Evolutionary conservation across 2,888 invertebrate species (phyloP).

Genomic region (Platycheirus albimanus): DNA sequence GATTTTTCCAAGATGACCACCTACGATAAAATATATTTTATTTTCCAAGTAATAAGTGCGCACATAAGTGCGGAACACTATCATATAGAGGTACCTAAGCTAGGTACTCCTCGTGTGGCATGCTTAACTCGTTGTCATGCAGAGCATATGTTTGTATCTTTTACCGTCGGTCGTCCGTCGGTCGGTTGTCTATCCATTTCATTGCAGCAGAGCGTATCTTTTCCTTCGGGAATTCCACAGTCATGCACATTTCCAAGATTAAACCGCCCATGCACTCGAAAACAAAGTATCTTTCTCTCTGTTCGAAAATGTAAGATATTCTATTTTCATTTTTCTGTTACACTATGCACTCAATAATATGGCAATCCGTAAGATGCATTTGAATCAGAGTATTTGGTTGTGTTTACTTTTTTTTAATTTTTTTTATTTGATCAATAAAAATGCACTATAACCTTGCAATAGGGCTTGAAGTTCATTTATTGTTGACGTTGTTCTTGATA

Average conservation of each 20-base stretch:
- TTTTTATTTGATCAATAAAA: conserved; percentile 43
- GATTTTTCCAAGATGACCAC: conserved; percentile 61
- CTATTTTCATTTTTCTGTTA: conserved; percentile 8
- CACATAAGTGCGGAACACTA: too few species aligned
- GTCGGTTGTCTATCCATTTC: conserved; percentile 39
- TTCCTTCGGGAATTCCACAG: conserved; percentile 44
- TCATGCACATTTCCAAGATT: conserved; percentile 28
- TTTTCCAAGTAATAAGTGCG: conserved; percentile 58
- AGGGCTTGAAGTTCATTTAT: conserved; percentile 15
- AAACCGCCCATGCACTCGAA: conserved; percentile 27
- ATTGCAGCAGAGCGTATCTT: conserved; percentile 37
- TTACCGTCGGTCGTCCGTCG: neutral
- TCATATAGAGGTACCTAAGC: neutral
- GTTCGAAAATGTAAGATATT: neutral
- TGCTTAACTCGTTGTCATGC: conserved; percentile 8
- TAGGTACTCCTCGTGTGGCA: conserved; percentile 7
- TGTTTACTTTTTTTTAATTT: conserved; percentile 32
- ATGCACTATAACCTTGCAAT: conserved; percentile 49
- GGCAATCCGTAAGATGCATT: conserved; percentile 1
- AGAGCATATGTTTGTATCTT: conserved; percentile 5
- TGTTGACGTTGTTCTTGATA: conserved; percentile 9
- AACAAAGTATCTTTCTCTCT: neutral
- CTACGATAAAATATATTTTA: conserved; percentile 55
- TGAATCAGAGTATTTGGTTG: conserved; percentile 43
- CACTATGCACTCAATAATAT: neutral